phyloP scores from a whole-genome alignment of 2,888 invertebrate genomes.

The Scaptomyza tumidula region DNA sequence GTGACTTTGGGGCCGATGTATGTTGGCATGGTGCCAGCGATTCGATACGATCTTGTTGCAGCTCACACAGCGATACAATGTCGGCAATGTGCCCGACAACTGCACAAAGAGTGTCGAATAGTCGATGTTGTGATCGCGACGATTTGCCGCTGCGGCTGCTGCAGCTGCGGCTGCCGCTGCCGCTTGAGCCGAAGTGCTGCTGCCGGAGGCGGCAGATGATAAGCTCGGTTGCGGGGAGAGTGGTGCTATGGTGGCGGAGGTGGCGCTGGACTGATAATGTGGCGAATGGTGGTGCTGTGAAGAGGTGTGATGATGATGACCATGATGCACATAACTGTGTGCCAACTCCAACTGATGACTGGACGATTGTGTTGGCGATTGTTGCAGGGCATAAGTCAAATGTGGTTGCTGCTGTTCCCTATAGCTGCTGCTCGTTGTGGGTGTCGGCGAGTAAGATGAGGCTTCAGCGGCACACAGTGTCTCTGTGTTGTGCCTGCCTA shows the following conservation, averaged over 20 bases:
- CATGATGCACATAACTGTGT: slow-evolving; percentile 52
- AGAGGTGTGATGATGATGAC: slow-evolving; percentile 34
- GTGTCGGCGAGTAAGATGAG: slow-evolving; percentile 76
- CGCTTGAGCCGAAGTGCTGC: slow-evolving; percentile 55
- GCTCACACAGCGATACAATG: slow-evolving; percentile 86
- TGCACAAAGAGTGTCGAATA: slow-evolving; percentile 85
- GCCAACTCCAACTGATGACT: slow-evolving; percentile 58
- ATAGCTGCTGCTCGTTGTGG: slow-evolving; percentile 46
- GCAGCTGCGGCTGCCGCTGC: slow-evolving; percentile 72
- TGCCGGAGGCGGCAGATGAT: slow-evolving; percentile 25
- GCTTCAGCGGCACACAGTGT: slow-evolving; percentile 73
- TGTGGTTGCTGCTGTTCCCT: slow-evolving; percentile 56
- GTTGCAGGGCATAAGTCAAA: slow-evolving; percentile 58
- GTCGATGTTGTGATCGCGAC: slow-evolving; percentile 85
- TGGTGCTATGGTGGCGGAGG: slow-evolving; percentile 31
- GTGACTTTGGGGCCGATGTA: slow-evolving; percentile 87
- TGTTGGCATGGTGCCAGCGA: slow-evolving; percentile 88
- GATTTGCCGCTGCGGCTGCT: slow-evolving; percentile 81
- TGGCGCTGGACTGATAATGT: slow-evolving; percentile 56
- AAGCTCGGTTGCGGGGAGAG: slow-evolving; percentile 54
- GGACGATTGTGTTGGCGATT: slow-evolving; percentile 39
- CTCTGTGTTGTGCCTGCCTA: slow-evolving; percentile 70
- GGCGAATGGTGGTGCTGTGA: slow-evolving; percentile 48
- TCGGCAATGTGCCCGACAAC: slow-evolving; percentile 84
- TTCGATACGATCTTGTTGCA: slow-evolving; percentile 88